A percentile compares a stretch with the other conserved stretches of the same genome.
phyloP scores from a whole-genome alignment of 30 jellyfish, hydroid and myxozoan genomes.

The Rhopilema esculentum region DNA sequence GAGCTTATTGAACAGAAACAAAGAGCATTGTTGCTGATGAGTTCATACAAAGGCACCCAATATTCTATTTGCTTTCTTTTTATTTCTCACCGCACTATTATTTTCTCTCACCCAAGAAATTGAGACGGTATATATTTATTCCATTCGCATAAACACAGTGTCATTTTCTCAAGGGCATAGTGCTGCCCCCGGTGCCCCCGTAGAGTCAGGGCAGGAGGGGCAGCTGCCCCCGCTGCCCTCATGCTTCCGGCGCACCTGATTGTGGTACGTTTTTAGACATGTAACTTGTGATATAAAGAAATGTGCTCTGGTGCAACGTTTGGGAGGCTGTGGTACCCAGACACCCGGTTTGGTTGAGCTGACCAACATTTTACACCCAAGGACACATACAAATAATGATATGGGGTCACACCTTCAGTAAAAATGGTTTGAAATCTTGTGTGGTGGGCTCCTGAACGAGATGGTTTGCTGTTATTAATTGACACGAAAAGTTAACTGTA shows the following conservation, averaged over 20 bases:
- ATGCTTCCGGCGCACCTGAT: conserved; percentile 16
- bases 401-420: too few relatives aligned
- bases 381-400: too few relatives aligned
- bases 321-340: too few relatives aligned
- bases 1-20: not conserved
- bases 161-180: conserved; percentile 1
- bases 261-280: too few relatives aligned
- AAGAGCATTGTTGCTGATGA: conserved; percentile 7
- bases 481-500: too few relatives aligned
- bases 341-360: too few relatives aligned
- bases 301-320: too few relatives aligned
- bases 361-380: too few relatives aligned
- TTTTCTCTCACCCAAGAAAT: not conserved
- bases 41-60: conserved; percentile 1
- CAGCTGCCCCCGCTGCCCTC: conserved; percentile 22
- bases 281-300: too few relatives aligned
- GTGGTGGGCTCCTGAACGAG: too few relatives aligned
- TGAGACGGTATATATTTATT: not conserved
- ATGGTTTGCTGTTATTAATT: too few relatives aligned
- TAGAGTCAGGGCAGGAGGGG: conserved; percentile 22
- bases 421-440: too few relatives aligned
- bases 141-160: conserved; percentile 1
- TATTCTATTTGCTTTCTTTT: not conserved
- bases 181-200: conserved; percentile 20
- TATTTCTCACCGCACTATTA: not conserved